Percentiles rank a stretch among this genome's conserved stretches.
Evolutionary conservation across 2,113 vertebrate genomes (phyloP).

Genomic region (Monarcha castaneiventris): DNA sequence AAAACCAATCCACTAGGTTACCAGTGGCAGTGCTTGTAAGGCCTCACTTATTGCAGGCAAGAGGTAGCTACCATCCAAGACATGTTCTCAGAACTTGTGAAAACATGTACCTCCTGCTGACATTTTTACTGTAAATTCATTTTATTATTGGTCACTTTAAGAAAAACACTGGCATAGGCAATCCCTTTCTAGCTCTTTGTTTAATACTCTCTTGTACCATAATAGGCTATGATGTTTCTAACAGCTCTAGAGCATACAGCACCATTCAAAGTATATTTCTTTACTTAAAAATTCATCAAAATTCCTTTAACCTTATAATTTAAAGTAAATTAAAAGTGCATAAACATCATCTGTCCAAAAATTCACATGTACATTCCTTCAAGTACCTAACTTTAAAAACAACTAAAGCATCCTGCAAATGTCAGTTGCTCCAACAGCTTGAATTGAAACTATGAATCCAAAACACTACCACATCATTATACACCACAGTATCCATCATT

Average conservation of each 20-base stretch:
- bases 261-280: not conserved
- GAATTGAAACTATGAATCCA: not conserved
- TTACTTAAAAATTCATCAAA: not conserved
- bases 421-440: not conserved
- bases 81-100: not conserved
- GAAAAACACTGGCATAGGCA: not conserved
- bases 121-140: not conserved
- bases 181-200: not conserved
- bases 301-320: not conserved
- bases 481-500: fast-evolving
- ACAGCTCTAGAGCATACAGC: not conserved
- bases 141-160: not conserved
- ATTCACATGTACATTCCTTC: not conserved
- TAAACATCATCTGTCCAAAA: not conserved
- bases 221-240: not conserved
- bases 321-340: not conserved
- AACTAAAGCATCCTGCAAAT: not conserved
- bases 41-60: not conserved
- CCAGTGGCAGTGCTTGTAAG: fast-evolving
- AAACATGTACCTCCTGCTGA: not conserved
- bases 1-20: not conserved
- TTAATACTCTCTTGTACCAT: not conserved
- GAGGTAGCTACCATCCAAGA: not conserved
- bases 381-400: not conserved
- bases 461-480: not conserved